phyloP scores from a whole-genome alignment of 2,113 vertebrate species.

The Petaurus breviceps region DNA sequence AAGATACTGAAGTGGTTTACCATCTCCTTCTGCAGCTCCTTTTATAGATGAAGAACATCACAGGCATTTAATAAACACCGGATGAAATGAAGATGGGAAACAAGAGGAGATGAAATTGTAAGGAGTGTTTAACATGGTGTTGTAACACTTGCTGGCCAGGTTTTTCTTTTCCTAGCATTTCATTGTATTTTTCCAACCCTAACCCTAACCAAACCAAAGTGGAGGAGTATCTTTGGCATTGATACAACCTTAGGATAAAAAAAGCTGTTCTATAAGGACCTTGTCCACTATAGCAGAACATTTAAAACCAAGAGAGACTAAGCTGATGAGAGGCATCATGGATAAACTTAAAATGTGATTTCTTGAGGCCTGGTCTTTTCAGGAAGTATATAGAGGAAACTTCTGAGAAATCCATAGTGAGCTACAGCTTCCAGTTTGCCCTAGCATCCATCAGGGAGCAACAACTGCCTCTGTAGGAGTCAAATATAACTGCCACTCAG shows the following conservation, averaged over 20 bases:
- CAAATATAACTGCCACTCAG: not conserved
- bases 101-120: not conserved
- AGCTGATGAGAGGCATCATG: not conserved
- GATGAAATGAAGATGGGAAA: not conserved
- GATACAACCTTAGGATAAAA: not conserved
- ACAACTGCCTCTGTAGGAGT: not conserved
- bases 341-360: not conserved
- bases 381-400: not conserved
- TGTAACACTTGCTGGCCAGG: not conserved
- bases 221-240: not conserved
- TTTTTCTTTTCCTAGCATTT: not conserved
- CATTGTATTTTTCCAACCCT: not conserved
- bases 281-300: not conserved
- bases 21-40: not conserved
- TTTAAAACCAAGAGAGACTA: not conserved
- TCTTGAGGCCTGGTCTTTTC: not conserved
- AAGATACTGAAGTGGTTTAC: not conserved
- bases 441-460: not conserved
- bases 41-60: not conserved
- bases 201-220: not conserved
- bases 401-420: not conserved
- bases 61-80: not conserved
- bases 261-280: not conserved
- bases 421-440: not conserved
- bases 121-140: not conserved